Conservation (phyloP, 1,140 invertebrate genomes). For the Acromyrmex heyeri region DNA sequence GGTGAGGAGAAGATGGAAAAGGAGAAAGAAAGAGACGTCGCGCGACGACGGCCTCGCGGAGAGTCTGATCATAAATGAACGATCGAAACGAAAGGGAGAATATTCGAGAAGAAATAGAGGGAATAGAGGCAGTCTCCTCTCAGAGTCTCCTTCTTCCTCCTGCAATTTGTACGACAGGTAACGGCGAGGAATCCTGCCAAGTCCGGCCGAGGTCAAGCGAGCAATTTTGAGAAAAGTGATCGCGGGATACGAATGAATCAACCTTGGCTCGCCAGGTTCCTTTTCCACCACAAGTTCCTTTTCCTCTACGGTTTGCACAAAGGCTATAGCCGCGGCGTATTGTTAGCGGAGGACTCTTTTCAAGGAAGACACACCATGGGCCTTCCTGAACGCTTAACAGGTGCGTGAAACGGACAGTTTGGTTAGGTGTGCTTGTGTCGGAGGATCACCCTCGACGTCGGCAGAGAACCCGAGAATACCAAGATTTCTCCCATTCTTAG, state of each 20-base stretch:
- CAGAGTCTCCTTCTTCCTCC: not conserved
- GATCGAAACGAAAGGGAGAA: conserved; percentile 63
- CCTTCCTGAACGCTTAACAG: conserved; percentile 29
- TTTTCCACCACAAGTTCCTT: conserved; percentile 53
- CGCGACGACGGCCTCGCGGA: conserved; percentile 52
- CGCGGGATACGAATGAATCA: conserved; percentile 28
- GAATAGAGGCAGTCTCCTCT: not conserved
- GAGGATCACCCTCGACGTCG: not conserved
- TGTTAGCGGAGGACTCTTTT: conserved; percentile 61
- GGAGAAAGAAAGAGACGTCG: conserved; percentile 45
- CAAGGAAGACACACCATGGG: conserved; percentile 16
- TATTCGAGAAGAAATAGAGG: conserved; percentile 9
- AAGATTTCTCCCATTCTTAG: not conserved
- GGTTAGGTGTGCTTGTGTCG: conserved; percentile 48
- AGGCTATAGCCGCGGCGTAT: conserved; percentile 33
- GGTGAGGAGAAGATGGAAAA: conserved; percentile 55
- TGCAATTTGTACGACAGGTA: conserved; percentile 45
- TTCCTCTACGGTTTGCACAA: not conserved
- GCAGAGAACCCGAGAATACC: not conserved
- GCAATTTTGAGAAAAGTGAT: conserved; percentile 66
- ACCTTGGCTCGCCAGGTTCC: conserved; percentile 50
- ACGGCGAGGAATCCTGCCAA: not conserved
- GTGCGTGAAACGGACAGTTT: conserved; percentile 62
- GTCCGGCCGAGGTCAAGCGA: conserved; percentile 5
- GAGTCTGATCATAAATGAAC: conserved; percentile 56